These are phyloP conservation scores for Coturnix japonica DNA, from an alignment of 2,113 vertebrate genomes.

Conservation along the genomic window DNA sequence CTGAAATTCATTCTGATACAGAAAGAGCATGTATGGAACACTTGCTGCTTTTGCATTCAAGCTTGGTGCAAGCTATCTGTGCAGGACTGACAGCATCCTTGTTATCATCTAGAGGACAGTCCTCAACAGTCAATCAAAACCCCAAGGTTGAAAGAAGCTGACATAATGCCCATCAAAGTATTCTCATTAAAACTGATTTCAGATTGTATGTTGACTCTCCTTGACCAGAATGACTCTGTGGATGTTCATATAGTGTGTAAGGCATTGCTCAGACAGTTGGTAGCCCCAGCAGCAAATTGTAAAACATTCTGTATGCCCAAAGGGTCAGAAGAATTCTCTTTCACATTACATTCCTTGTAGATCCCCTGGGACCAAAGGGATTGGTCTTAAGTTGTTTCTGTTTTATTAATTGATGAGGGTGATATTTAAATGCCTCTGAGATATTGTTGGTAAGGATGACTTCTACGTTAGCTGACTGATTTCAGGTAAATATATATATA, in stretches of 20 bases:
- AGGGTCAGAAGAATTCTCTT: constrained; percentile 3
- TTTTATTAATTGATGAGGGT: constrained; percentile 31
- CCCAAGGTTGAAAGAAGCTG: constrained; percentile 49
- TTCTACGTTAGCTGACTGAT: neutral
- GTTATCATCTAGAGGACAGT: constrained; percentile 56
- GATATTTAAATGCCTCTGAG: constrained; percentile 39
- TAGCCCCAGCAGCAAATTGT: neutral
- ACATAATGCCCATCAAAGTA: constrained; percentile 41
- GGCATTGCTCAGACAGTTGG: neutral
- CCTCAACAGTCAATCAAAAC: constrained; percentile 55
- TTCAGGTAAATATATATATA: neutral
- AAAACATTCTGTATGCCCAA: neutral
- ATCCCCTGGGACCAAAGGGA: neutral
- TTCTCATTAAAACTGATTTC: constrained; percentile 56
- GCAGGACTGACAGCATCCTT: constrained; percentile 53
- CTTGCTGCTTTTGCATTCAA: neutral
- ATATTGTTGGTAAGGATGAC: constrained; percentile 5
- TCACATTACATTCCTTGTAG: neutral
- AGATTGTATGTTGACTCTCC: constrained; percentile 44
- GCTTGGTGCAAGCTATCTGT: neutral
- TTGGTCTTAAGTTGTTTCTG: neutral
- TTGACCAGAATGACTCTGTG: constrained; percentile 44
- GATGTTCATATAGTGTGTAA: neutral
- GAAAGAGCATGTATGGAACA: neutral
- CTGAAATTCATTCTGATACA: neutral